Conservation (phyloP, 2,113 vertebrate genomes). For the Lates calcarifer region DNA sequence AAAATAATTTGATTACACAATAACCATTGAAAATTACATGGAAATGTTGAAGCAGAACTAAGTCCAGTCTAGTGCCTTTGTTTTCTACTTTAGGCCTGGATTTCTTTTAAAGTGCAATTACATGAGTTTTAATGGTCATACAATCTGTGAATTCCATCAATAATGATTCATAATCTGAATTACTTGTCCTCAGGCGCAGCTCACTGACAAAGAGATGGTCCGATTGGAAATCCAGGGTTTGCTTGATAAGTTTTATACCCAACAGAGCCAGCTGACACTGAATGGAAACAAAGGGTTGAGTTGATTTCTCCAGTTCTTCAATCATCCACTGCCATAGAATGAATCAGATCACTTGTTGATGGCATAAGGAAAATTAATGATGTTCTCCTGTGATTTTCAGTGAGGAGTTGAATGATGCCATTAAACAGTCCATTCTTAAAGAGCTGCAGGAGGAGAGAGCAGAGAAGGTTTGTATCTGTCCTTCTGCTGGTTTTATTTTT, state of each 20-base stretch:
- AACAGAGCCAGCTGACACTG: conserved; percentile 77
- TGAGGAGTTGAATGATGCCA: conserved; percentile 68
- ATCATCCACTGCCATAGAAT: neutral
- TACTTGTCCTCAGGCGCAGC: conserved; percentile 83
- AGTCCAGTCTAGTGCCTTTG: neutral
- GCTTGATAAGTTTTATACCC: conserved; percentile 87
- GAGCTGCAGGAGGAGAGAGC: conserved; percentile 87
- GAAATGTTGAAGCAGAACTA: neutral
- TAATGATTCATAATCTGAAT: conserved; percentile 3
- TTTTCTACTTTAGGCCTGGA: neutral
- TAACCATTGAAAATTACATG: neutral
- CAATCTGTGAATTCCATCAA: neutral
- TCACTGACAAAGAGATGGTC: conserved; percentile 88
- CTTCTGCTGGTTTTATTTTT: neutral
- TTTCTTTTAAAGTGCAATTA: neutral
- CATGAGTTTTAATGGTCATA: neutral
- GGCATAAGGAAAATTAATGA: neutral
- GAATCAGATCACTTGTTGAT: neutral
- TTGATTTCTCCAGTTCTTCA: conserved; percentile 4
- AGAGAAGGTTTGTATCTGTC: conserved; percentile 84
- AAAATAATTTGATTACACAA: neutral
- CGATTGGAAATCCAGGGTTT: conserved; percentile 88
- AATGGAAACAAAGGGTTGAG: conserved; percentile 68
- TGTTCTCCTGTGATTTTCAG: conserved; percentile 59
- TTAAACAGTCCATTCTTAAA: conserved; percentile 75